Conservation (phyloP, 2,113 vertebrate genomes). For the Anhinga rufa region DNA sequence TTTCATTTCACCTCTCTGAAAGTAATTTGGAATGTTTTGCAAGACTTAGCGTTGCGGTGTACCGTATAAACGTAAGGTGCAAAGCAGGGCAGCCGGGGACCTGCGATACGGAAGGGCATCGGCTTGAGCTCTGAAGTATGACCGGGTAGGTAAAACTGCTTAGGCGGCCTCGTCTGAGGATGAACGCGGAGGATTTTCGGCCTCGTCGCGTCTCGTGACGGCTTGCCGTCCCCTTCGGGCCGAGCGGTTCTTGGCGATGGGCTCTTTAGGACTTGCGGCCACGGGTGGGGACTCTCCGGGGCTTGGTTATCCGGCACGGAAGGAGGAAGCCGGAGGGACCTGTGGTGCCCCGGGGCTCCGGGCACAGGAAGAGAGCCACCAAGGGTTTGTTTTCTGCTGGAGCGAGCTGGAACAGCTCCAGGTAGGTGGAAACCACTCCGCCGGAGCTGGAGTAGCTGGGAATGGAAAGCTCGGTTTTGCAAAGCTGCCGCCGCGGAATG, state of each 20-base stretch:
- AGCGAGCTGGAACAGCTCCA: rapidly evolving
- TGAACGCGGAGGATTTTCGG: background rate
- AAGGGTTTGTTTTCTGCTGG: background rate
- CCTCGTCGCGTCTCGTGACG: background rate
- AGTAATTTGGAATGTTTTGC: background rate
- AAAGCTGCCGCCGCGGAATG: background rate
- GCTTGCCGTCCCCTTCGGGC: background rate
- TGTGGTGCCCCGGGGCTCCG: background rate
- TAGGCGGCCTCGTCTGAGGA: background rate
- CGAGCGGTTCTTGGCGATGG: rapidly evolving
- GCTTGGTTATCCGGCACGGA: rapidly evolving
- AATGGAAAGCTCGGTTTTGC: background rate
- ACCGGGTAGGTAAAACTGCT: background rate
- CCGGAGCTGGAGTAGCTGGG: background rate
- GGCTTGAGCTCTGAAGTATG: background rate
- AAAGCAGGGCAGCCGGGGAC: background rate
- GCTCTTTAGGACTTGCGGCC: background rate
- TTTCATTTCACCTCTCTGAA: background rate
- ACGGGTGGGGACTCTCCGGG: rapidly evolving
- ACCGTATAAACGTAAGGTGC: background rate
- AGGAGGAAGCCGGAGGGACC: background rate
- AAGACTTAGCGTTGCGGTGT: background rate
- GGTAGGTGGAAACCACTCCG: background rate
- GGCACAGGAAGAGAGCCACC: rapidly evolving
- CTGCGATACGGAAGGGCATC: background rate